Evolutionary conservation across 2,113 vertebrate genomes (phyloP).

Genomic region (Mobula hypostoma): DNA sequence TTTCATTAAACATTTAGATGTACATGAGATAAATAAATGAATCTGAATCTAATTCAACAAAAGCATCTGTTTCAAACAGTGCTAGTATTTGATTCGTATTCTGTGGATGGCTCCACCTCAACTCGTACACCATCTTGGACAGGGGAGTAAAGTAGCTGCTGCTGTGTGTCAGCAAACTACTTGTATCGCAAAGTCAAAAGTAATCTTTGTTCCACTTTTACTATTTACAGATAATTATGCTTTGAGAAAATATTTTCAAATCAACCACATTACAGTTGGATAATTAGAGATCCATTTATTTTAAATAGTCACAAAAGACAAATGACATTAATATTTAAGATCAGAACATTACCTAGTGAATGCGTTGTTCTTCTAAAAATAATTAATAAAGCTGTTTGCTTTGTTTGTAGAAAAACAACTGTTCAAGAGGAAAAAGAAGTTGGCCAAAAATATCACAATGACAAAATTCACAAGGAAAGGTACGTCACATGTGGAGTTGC

Average conservation of each 20-base stretch:
- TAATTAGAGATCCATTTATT: neutral
- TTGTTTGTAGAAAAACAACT: neutral
- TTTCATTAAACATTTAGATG: too few species aligned
- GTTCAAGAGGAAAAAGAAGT: neutral
- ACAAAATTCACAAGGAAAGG: neutral
- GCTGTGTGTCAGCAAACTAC: neutral
- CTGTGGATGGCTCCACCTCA: too few species aligned
- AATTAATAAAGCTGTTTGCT: neutral
- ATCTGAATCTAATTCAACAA: neutral
- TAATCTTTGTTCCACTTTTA: neutral
- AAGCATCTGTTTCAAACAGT: too few species aligned
- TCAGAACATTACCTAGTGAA: neutral
- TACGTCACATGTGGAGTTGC: too few species aligned
- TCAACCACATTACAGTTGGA: neutral
- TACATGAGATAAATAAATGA: too few species aligned
- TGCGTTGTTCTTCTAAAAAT: neutral
- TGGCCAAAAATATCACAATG: neutral
- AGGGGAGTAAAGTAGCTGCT: neutral
- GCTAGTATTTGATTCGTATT: too few species aligned
- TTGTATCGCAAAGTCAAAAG: neutral
- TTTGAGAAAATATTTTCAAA: neutral
- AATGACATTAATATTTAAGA: neutral
- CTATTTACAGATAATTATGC: neutral
- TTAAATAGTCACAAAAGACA: neutral
- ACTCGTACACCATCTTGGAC: too few species aligned